Evolutionary conservation across 2,113 vertebrate genomes (phyloP), one percentile per base, ranked within the genome.

Genomic region (Thalassarche chlororhynchos): DNA sequence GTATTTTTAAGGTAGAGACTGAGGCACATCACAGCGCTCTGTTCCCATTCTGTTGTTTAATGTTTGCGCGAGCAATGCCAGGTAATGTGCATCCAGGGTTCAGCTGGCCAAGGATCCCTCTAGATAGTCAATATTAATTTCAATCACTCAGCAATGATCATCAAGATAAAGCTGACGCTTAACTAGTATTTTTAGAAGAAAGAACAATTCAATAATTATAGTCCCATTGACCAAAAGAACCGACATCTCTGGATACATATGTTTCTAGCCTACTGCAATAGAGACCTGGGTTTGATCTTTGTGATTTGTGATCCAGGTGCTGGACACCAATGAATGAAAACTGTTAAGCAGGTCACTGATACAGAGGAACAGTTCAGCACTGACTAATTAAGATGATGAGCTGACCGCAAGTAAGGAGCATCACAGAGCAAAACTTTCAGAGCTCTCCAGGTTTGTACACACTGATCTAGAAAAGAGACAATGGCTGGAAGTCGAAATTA

Each of bases 161-260:
- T 36, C 69, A 42, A 31, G 26, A 49, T 38, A 64, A 79, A 52
- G n/a, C 8, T 71, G 70, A 90, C 5, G 3, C 14, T 65, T 65
- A 60, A 68, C 6, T 24, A 36, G 23, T 10, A 49, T 57, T 89
- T 74, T 62, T 4, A 24, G 32, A 75, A 79, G 11, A 86, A 82
- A 64, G 5, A 84, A 38, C 3, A 4, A 75, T 14, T 14, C 10
- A 58, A 5, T 51, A 49, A 62, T 71, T 58, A 46, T 1, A 84
- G 51, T 10, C 24, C 29, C n/a, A 54, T 5, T 16, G 12, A 77
- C 10, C 8, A 58, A 84, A 92, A 65, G 17, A 69, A 61, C 5
- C 2, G 4, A 9, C 32, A 44, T 36, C 21, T 40, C 52, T 52
- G 28, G 23, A 51, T 8, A 58, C 0, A 0, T 1, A 6, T 8